Percentiles rank a stretch among this genome's conserved stretches.
Conservation (phyloP, 2,888 invertebrate genomes). For the Trisateles emortualis region DNA sequence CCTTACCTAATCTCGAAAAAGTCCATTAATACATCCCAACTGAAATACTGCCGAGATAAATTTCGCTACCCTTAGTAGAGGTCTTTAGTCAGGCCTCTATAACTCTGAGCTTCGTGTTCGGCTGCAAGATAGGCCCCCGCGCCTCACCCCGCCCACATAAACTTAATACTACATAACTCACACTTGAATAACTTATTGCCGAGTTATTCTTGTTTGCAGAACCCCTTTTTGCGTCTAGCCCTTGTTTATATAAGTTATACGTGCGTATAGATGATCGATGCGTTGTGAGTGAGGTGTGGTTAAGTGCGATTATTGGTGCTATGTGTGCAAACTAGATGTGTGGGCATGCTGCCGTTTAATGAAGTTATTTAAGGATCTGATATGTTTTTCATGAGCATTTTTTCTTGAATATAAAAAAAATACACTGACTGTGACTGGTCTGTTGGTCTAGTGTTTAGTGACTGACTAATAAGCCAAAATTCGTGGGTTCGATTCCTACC, state of each 20-base stretch:
- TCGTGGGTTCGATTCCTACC: too few relatives aligned
- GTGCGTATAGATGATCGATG: slow-evolving; percentile 40
- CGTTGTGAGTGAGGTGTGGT: slow-evolving; percentile 32
- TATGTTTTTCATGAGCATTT: not conserved
- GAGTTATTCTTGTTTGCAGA: slow-evolving; percentile 71
- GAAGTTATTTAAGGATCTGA: slow-evolving; percentile 1
- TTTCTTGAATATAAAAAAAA: too few relatives aligned
- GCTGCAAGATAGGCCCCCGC: slow-evolving; percentile 57
- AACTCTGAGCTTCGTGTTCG: slow-evolving; percentile 50
- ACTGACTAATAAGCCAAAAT: too few relatives aligned
- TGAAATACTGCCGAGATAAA: slow-evolving; percentile 33
- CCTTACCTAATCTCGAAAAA: slow-evolving; percentile 21
- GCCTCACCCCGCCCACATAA: slow-evolving; percentile 69
- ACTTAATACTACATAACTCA: slow-evolving; percentile 81
- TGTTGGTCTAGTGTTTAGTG: too few relatives aligned
- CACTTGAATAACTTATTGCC: slow-evolving; percentile 78
- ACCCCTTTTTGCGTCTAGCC: slow-evolving; percentile 68
- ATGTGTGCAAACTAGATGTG: slow-evolving; percentile 19
- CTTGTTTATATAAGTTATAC: slow-evolving; percentile 49
- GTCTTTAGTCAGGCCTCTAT: slow-evolving; percentile 46
- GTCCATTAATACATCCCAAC: slow-evolving; percentile 25
- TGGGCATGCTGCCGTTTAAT: not conserved
- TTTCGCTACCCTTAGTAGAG: slow-evolving; percentile 46
- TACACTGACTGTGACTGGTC: too few relatives aligned
- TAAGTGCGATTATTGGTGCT: slow-evolving; percentile 32